Evolutionary conservation across 2,797 vertebrate species (phyloP), one percentile per base, ranked within the genome.

Genomic region (Yasuhikotakia modesta): DNA sequence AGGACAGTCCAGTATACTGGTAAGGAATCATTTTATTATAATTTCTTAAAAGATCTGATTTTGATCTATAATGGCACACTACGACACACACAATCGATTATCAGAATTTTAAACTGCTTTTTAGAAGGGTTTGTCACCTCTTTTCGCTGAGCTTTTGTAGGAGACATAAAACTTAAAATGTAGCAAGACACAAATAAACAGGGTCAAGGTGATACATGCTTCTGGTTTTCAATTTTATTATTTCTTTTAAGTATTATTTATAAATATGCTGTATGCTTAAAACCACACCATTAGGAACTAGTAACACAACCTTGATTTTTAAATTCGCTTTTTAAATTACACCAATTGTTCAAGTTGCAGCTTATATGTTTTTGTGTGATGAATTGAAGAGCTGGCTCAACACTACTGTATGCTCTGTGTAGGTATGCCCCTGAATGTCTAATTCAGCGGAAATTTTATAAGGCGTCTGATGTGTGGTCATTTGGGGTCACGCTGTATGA

Each of bases 381-480:
- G 2, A 50, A 16, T 50, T 17, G 46, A 16, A 50, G 46, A 4
- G 2, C 8, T 24, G n/a, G 17, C 17, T 50, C 19, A 53, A 27
- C 24, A 45, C 1, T 57, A 6, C 35, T 39, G n/a, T 45, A 14
- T 69, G 52, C 5, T 63, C 10, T 68, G 69, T 85, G 24, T 80
- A 96, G 95, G 95, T 95, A 95, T 2, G 95, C 95, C 7, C 95
- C 94, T 0, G 95, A 96, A 65, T 96, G 94, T 82, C 79, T 96
- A 79, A 88, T 95, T 5, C 92, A 94, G 83, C 91, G 93, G n/a
- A 96, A 94, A 58, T 96, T 95, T 46, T 95, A 95, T 58, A 93
- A 93, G 0, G 95, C 95, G 58, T 95, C 95, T 0, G 95, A 96
- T 0, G 93, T 95, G 58, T 95, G 95, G 95, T 95, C 94, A 0